Base-by-base conservation (phyloP, 2,113 vertebrate genomes). In the Stigmatopora argus region DNA sequence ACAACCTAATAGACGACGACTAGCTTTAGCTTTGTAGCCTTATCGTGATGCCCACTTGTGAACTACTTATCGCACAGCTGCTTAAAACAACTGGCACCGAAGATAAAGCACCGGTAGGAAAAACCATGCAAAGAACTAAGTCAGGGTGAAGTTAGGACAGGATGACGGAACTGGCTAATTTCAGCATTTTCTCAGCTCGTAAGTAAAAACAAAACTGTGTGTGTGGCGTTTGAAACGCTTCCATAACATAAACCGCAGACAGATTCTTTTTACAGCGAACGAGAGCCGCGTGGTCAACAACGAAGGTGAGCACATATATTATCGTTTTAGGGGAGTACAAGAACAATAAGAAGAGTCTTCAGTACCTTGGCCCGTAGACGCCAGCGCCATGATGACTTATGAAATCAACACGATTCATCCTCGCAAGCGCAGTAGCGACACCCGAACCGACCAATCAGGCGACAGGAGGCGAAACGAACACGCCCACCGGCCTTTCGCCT, bases 331-430 rank as follows among this genome's bases (percentile, higher is more conserved):
- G 19, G 45, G 65, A 35, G 46, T 62, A 26, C 21, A 26, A 56
- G 21, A 13, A 53, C 70, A 61, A 21, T 18, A 70, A 49, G 47
- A 67, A 71, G 66, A 80, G 57, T 49, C 11, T 14, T 70, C 38
- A 86, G 89, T 91, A 92, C 91, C 91, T 90, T 86, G 58, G 45
- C 78, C 71, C 65, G 65, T 51, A 26, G 75, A 74, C 78, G 77
- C 59, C 64, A 83, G 80, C 91, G 91, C 91, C 91, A 92, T 92
- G 89, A 91, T 90, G 89, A 89, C 81, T 87, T 71, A 83, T 87
- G 81, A 83, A 77, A 87, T 65, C 62, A 87, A 88, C 90, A 91
- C 88, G 86, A 89, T 71, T 82, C 77, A 66, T 75, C 59, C 77
- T 67, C 66, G 26, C 18, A 47, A 72, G 12, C 18, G 63, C 59